Percentiles rank a stretch among this genome's conserved stretches.
Evolutionary conservation across 2,888 invertebrate species (phyloP).

Genomic region (Cheilosia impressa): DNA sequence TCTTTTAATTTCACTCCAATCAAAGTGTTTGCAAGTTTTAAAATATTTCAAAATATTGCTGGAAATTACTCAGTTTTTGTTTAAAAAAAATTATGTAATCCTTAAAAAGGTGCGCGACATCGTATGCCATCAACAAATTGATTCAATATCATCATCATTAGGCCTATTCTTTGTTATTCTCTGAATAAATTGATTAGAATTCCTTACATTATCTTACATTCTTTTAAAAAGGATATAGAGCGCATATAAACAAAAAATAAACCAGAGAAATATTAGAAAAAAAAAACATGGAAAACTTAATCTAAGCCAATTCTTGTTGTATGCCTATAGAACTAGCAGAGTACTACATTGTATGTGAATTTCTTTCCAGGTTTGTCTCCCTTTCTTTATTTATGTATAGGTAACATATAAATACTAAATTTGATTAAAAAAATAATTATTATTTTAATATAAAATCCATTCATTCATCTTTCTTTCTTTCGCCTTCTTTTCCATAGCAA

Average conservation of each 20-base stretch:
- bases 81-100: slow-evolving; percentile 1
- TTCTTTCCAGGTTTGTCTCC: slow-evolving; percentile 13
- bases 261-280: background rate
- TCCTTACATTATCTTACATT: slow-evolving; percentile 14
- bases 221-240: no score
- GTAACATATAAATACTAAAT: slow-evolving; percentile 72
- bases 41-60: slow-evolving; percentile 22
- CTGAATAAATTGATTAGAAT: slow-evolving; percentile 28
- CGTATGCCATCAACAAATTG: background rate
- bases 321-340: slow-evolving; percentile 3
- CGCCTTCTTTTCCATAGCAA: slow-evolving; percentile 39
- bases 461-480: slow-evolving; percentile 55
- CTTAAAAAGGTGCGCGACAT: slow-evolving; percentile 28
- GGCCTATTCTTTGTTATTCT: slow-evolving; percentile 14
- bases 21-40: slow-evolving; percentile 18
- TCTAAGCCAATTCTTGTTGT: background rate
- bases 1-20: background rate
- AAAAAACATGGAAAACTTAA: background rate
- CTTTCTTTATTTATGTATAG: slow-evolving; percentile 45
- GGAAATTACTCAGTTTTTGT: background rate
- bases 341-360: slow-evolving; percentile 15
- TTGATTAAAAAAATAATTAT: slow-evolving; percentile 70
- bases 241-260: background rate
- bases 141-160: no score
- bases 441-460: slow-evolving; percentile 65